Percentiles rank a stretch among this genome's conserved stretches.
Evolutionary conservation across 2,113 vertebrate species (phyloP).

Genomic region (Seriola rivoliana): DNA sequence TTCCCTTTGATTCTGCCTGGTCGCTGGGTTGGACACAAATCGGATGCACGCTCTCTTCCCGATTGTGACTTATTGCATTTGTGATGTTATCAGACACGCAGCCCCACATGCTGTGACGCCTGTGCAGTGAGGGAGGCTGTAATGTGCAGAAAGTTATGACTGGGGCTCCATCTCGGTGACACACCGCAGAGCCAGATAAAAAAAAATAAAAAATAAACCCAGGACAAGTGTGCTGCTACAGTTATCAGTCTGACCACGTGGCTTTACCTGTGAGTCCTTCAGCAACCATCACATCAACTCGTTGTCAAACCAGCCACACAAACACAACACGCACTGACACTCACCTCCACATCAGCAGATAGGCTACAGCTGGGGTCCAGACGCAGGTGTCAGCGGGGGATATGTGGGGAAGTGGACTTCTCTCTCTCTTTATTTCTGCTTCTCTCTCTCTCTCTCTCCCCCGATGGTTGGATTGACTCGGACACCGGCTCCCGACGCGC

Average conservation of each 20-base stretch:
- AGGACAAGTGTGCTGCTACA: not conserved
- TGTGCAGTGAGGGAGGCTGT: not conserved
- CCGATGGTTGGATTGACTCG: not conserved
- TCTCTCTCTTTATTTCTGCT: not conserved
- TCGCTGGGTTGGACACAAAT: not conserved
- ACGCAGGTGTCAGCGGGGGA: not conserved
- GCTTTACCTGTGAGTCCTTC: slow-evolving; percentile 36
- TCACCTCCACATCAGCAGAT: slow-evolving; percentile 61
- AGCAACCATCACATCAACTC: slow-evolving; percentile 23
- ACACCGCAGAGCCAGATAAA: not conserved
- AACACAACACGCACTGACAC: slow-evolving; percentile 27
- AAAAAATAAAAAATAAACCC: not conserved
- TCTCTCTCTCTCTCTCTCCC: not conserved
- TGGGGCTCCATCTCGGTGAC: slow-evolving; percentile 3
- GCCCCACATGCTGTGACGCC: slow-evolving; percentile 7
- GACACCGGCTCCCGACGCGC: slow-evolving; percentile 42
- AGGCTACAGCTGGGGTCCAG: not conserved
- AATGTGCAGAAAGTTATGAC: slow-evolving; percentile 51
- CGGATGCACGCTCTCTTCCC: slow-evolving; percentile 3
- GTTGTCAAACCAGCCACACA: slow-evolving; percentile 8
- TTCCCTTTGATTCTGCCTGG: not conserved
- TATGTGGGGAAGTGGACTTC: not conserved
- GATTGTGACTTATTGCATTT: slow-evolving; percentile 42
- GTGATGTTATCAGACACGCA: slow-evolving; percentile 45
- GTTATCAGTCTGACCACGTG: slow-evolving; percentile 61